These are phyloP conservation scores for Malurus leucopterus DNA, from an alignment of 2,797 vertebrate genomes.

Conservation along the genomic window DNA sequence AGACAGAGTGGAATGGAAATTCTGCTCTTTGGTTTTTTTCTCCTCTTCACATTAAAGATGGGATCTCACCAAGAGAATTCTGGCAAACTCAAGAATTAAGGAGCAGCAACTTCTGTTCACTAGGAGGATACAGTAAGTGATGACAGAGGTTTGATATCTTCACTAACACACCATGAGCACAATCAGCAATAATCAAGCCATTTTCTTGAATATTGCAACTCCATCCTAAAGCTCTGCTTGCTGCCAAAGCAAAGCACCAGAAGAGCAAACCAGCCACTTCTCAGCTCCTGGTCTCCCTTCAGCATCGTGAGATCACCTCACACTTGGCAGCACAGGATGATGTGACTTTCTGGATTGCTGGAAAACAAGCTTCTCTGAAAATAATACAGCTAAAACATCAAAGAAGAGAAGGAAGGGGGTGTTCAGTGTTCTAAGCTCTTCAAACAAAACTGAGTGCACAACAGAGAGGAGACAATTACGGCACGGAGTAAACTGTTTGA, in stretches of 20 bases:
- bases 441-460: background rate
- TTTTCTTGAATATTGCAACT: background rate
- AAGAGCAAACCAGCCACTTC: background rate
- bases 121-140: fast-evolving
- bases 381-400: background rate
- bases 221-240: background rate
- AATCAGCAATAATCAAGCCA: background rate
- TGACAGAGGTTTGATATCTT: background rate
- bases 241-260: background rate
- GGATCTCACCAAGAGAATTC: background rate
- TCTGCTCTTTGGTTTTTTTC: fast-evolving
- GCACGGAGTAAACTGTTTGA: background rate
- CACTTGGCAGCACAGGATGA: fast-evolving
- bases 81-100: background rate
- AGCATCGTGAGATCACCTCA: background rate
- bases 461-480: background rate
- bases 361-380: background rate
- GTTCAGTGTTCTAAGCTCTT: background rate
- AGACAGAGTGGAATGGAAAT: background rate
- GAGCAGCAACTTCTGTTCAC: background rate
- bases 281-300: background rate
- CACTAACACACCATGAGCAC: background rate
- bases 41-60: background rate
- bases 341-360: background rate
- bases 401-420: background rate